These are phyloP conservation scores for Corythornis madagascariensis DNA, from an alignment of 2,113 vertebrate species.

Conservation along the genomic window DNA sequence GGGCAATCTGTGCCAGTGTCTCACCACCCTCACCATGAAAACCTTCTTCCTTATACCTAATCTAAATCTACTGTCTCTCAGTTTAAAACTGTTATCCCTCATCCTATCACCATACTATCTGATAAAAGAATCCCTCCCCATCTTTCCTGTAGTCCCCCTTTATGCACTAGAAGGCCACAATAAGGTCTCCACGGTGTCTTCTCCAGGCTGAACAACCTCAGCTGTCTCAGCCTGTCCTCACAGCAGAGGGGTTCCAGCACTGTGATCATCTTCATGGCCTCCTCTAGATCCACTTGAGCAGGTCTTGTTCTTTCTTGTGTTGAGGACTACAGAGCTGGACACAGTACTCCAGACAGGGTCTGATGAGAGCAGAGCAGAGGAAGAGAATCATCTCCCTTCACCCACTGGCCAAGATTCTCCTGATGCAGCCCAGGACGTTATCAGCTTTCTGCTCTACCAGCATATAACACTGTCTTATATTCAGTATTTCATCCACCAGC, in stretches of 20 bases:
- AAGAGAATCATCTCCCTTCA: background rate
- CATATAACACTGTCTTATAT: background rate
- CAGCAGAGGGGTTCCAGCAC: background rate
- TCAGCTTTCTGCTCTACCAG: background rate
- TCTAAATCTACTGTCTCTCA: background rate
- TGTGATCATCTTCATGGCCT: background rate
- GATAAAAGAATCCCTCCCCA: background rate
- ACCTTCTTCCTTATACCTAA: background rate
- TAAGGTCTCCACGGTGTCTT: background rate
- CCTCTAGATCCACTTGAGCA: background rate
- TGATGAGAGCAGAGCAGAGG: background rate
- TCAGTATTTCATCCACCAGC: background rate
- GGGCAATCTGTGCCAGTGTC: background rate
- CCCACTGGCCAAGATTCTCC: background rate
- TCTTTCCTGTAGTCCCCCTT: background rate
- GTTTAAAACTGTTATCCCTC: background rate
- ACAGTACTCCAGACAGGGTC: background rate
- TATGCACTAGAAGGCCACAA: background rate
- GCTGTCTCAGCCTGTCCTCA: background rate
- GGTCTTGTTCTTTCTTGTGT: background rate
- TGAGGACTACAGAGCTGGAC: background rate
- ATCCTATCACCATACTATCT: background rate
- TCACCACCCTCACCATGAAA: background rate
- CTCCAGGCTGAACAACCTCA: background rate
- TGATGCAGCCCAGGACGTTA: background rate